These are phyloP conservation scores for Akabosia matsudoensis DNA, from an alignment of 1,140 invertebrate species.

Conservation along the genomic window DNA sequence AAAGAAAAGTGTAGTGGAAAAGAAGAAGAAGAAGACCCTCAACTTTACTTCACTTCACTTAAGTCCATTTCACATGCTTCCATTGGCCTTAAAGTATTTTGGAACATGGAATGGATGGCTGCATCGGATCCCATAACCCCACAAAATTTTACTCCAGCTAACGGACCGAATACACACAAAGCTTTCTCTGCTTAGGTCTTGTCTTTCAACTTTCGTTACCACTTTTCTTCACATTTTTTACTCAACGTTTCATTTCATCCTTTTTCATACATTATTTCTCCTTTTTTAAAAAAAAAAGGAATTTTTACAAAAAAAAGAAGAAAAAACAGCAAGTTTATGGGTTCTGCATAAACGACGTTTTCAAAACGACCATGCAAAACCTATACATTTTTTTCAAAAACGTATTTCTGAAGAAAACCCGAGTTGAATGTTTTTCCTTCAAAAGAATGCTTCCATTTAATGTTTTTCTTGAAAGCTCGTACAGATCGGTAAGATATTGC, in stretches of 20 bases:
- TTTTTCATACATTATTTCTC: slow-evolving; percentile 10
- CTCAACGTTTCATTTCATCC: slow-evolving; percentile 20
- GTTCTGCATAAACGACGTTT: background rate
- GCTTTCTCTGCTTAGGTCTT: background rate
- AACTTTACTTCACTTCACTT: slow-evolving; percentile 21
- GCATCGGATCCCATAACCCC: slow-evolving; percentile 22
- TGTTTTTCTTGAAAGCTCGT: background rate
- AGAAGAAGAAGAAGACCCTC: slow-evolving; percentile 16
- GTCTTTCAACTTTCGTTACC: slow-evolving; percentile 24
- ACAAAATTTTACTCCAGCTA: background rate
- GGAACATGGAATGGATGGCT: slow-evolving; percentile 20
- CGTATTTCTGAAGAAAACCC: background rate
- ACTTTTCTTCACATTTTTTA: slow-evolving; percentile 25
- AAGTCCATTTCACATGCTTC: slow-evolving; percentile 18
- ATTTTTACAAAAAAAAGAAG: too few species aligned
- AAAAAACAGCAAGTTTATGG: too few species aligned
- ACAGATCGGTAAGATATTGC: too few species aligned
- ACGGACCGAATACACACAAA: background rate
- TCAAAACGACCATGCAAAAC: background rate
- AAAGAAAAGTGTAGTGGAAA: slow-evolving; percentile 13
- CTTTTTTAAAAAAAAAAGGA: background rate
- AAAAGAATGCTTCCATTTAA: background rate
- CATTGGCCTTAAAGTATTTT: slow-evolving; percentile 18
- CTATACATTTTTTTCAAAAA: background rate
- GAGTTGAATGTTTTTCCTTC: background rate